Base-by-base conservation (phyloP, 2,888 invertebrate species). In the Sarcophaga rosellei region DNA sequence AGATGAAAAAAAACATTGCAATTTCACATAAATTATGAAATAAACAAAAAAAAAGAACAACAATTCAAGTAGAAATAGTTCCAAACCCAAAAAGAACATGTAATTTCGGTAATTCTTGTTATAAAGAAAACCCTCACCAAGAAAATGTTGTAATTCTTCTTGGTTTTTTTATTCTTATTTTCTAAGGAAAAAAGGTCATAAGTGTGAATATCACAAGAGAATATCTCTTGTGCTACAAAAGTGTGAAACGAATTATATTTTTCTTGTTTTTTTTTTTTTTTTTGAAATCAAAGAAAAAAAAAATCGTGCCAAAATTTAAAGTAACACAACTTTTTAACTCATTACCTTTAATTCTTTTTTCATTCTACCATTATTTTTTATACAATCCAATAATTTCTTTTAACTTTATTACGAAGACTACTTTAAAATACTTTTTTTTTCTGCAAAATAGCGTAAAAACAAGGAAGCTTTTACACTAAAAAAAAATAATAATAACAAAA, bases 261-360 rank as follows among this genome's bases (percentile, higher is more conserved):
- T 53, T 78, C 72, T 66, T 11, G 45, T 21, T 10, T 45, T 44
- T 20, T 66, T 59, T 63, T 8, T 1, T 25, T 63, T 78, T 25
- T 63, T 4, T 2, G 11, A 63, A 12, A 47, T 35, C 25, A 35
- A 66, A 66, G 6, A 63, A 73, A 63, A 79, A 79, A 79, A 23
- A 84, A 84, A 70, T 84, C 84, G 84, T 84, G 84, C 79, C 65
- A 61, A 84, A 57, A 70, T 72, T 65, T 66, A 17, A 47, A 82
- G 47, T 70, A 59, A 12, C 68, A 69, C 53, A 53, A 45, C 23
- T 74, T 68, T 83, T 66, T 17, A 68, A 63, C 78, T 84, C 79
- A 79, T 79, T 84, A 84, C 57, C 21, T 61, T 8, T 20, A 61
- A 61, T 20, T 10, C 6, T 8, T n/a, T 11, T 12, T 47, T 15